Evolutionary conservation across 53 echinoderm and acorn worm species (phyloP), one percentile per base, ranked within the genome.

Genomic region (Holothuria scabra): DNA sequence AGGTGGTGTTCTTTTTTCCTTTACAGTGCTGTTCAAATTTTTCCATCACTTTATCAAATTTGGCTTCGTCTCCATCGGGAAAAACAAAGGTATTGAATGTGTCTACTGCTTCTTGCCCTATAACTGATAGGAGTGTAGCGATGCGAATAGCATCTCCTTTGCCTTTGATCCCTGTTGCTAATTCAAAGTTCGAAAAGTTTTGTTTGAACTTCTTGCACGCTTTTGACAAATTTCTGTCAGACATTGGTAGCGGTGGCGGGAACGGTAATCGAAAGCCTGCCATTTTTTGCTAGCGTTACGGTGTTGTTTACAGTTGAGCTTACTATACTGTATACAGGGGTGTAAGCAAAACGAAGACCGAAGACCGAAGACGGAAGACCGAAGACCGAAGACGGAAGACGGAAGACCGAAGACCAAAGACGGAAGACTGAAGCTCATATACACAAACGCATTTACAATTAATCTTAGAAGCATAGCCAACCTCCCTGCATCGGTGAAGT

Each of bases 11-110:
- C 13, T 66, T 81, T 37, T 82, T 86, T 6, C 89, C 86, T 44
- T 76, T 76, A 65, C 82, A 92, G 33, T 87, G 66, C 25, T 65
- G 38, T 49, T 89, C 89, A 16, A 92, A 92, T 31, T 92, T 75
- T 4, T 74, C 61, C 18, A 92, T 34, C 24, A 92, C 88, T 16
- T 55, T 35, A 38, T 83, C 84, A 24, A 74, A 56, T 32, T 80
- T 86, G 44, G 66, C 83, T 12, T 60, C 66, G 65, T 80, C 92
- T 13, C 78, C 60, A 5, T 57, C 69, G 4, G 66, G 16, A 2
- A 86, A 92, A 12, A 69, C 62, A 66, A 92, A 92, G 6, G 89
- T 92, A 48, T 92, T 92, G 44, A 88, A 92, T 9, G 85, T 71
- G 8, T 89, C 83, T 0, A 89, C 89, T 16, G 89, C 84, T 4